Percentiles rank a stretch among this genome's conserved stretches.
Evolutionary conservation across 1,140 invertebrate species (phyloP).

Genomic region (Proctacanthus coquilletti): DNA sequence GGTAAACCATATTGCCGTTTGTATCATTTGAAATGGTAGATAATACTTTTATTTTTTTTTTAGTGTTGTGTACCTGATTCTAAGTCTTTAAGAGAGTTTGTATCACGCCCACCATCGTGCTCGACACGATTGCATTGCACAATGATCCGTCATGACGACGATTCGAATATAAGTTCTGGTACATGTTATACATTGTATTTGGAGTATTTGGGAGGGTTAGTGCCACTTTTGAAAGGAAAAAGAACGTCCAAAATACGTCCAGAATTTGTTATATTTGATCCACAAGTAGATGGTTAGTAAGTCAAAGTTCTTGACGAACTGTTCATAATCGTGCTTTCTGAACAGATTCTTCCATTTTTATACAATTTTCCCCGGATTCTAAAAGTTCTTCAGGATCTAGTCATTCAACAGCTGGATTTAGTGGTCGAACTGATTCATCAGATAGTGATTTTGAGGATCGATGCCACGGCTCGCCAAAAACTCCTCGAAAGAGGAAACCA

Average conservation of each 20-base stretch:
- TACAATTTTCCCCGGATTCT: conserved; percentile 29
- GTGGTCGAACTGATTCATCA: conserved; percentile 45
- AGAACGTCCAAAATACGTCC: conserved; percentile 91
- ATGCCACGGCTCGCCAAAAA: conserved; percentile 42
- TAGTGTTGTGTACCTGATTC: conserved; percentile 89
- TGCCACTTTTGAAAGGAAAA: conserved; percentile 90
- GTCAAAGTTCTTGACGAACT: not conserved
- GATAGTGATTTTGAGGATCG: conserved; percentile 64
- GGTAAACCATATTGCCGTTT: conserved; percentile 38
- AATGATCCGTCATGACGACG: conserved; percentile 85
- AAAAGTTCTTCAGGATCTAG: conserved; percentile 34
- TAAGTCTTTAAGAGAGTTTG: conserved; percentile 76
- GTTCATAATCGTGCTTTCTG: not conserved
- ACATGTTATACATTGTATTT: conserved; percentile 90
- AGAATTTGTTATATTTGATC: conserved; percentile 97
- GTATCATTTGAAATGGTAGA: not conserved
- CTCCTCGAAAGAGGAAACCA: conserved; percentile 44
- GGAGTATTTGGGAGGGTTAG: conserved; percentile 89
- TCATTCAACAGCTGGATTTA: conserved; percentile 30
- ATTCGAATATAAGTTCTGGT: conserved; percentile 45
- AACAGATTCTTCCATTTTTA: conserved; percentile 21
- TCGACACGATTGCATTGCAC: conserved; percentile 84
- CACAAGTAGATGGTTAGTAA: conserved; percentile 54
- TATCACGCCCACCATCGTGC: conserved; percentile 73
- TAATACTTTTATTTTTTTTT: not conserved